Base-by-base conservation (phyloP, 37 sponge, comb jelly and placozoan genomes). In the Aphrocallistes beatrix region DNA sequence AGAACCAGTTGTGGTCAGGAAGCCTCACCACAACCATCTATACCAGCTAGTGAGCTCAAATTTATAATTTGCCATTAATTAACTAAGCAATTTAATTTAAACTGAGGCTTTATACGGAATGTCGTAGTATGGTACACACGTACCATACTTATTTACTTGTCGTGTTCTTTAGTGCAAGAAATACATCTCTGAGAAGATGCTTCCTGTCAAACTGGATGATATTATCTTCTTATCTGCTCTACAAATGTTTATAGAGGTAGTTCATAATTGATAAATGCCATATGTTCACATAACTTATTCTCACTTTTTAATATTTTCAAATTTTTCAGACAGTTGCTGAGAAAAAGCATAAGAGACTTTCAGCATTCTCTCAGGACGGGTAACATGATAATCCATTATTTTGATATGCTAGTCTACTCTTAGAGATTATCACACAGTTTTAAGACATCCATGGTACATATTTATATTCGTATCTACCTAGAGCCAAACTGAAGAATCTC, bases 21-120 rank as follows among this genome's bases (percentile, higher is more conserved):
- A 69, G 0, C 91, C 93, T 21, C 93, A 93, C 39, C 93, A 93
- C 23, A 87, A 93, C 17, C 90, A 93, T 86, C 84, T 93, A 25
- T 93, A 93, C 60, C 39, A 38, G 8, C 83, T 90, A 69, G 93
- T 93, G 37, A 86, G 86, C 37, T 6, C 13, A 3, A 34, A 16
- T 49, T 17, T 21, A 36, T 36, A 36, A 17, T 37, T 10, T 0
- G 10, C 1, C 37, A 37, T 30, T 39, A 13, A 32, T 9, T 1
- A 30, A 19, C 23, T 6, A 19, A 38, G 1, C 3, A 19, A 28
- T 38, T 37, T 84, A 25, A 36, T 84, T 84, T 0, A 39, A n/a
- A 28, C 17, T 13, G 34, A 30, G 8, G 8, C 75, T 36, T 16
- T 36, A 60, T 1, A 21, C 17, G 50, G 13, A 21, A 19, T 48